phyloP scores from a whole-genome alignment of 2,797 vertebrate species.

The Hafferia zeledoni region DNA sequence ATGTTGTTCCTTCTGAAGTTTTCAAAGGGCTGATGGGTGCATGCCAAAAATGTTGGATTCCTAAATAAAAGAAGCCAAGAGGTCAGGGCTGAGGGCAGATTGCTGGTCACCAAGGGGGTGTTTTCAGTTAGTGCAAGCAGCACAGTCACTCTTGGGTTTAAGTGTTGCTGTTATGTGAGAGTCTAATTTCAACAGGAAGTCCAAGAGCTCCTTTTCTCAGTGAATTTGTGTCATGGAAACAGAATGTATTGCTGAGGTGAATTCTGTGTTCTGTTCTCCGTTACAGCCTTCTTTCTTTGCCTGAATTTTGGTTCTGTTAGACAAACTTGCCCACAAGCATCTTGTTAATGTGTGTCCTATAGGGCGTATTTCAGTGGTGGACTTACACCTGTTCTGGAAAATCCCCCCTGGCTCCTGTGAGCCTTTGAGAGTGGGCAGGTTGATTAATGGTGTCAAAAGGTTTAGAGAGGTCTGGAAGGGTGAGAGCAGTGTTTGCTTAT shows the following conservation, averaged over 20 bases:
- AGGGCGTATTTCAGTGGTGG: background rate
- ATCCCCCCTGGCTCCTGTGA: background rate
- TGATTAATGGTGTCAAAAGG: background rate
- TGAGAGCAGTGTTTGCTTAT: background rate
- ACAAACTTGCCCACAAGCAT: background rate
- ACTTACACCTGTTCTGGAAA: background rate
- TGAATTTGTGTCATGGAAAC: background rate
- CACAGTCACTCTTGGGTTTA: background rate
- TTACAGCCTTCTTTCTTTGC: background rate
- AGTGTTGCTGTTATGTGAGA: background rate
- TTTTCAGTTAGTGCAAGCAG: background rate
- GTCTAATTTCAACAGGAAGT: background rate
- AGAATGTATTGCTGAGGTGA: background rate
- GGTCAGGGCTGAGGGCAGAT: background rate
- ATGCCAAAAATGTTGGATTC: background rate
- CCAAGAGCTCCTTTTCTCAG: background rate
- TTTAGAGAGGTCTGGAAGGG: background rate
- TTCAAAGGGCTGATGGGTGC: background rate
- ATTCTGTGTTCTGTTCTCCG: background rate
- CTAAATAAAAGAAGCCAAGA: background rate
- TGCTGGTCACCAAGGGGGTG: background rate
- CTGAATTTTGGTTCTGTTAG: background rate
- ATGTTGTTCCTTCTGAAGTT: background rate
- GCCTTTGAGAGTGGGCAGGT: background rate
- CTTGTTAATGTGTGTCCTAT: background rate